A percentile compares a stretch with the other conserved stretches of the same genome.
These are phyloP conservation scores for Drosophila equinoxialis DNA, from an alignment of 1,140 invertebrate genomes.

Conservation along the genomic window DNA sequence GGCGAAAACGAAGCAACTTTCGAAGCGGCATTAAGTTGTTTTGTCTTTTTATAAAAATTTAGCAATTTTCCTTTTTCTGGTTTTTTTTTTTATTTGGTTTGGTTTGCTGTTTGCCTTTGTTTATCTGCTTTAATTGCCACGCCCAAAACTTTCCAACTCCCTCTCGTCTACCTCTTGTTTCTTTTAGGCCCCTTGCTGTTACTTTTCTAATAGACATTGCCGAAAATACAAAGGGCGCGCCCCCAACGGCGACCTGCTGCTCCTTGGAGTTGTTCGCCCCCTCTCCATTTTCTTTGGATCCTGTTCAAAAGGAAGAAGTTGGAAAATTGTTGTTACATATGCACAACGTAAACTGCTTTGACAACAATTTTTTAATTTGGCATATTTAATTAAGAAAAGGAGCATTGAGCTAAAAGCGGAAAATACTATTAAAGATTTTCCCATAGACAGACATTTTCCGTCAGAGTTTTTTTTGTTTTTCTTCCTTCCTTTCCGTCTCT, in stretches of 20 bases:
- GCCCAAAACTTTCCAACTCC: not conserved
- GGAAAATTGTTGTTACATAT: conserved; percentile 2
- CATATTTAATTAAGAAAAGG: conserved; percentile 49
- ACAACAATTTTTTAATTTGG: conserved; percentile 32
- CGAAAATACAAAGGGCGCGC: conserved; percentile 33
- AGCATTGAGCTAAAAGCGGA: not conserved
- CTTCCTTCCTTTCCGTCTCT: not conserved
- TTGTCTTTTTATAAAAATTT: conserved; percentile 60
- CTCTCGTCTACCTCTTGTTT: not conserved
- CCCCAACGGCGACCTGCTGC: conserved; percentile 47
- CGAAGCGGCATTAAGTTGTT: conserved; percentile 66
- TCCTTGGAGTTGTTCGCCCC: not conserved
- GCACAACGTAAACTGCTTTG: conserved; percentile 7
- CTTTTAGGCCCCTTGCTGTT: not conserved
- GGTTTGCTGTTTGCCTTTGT: conserved; percentile 66
- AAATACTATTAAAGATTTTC: not conserved
- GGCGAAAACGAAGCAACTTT: conserved; percentile 37
- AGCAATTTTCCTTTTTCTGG: conserved; percentile 54
- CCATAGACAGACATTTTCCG: not conserved
- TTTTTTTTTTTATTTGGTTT: conserved; percentile 68
- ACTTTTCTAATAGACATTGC: conserved; percentile 8
- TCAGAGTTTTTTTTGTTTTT: not conserved
- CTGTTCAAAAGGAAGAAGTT: not conserved
- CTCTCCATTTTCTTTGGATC: not conserved
- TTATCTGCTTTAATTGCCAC: conserved; percentile 76